These are phyloP conservation scores for Brenthis daphne DNA, from an alignment of 2,888 invertebrate genomes.

Conservation along the genomic window DNA sequence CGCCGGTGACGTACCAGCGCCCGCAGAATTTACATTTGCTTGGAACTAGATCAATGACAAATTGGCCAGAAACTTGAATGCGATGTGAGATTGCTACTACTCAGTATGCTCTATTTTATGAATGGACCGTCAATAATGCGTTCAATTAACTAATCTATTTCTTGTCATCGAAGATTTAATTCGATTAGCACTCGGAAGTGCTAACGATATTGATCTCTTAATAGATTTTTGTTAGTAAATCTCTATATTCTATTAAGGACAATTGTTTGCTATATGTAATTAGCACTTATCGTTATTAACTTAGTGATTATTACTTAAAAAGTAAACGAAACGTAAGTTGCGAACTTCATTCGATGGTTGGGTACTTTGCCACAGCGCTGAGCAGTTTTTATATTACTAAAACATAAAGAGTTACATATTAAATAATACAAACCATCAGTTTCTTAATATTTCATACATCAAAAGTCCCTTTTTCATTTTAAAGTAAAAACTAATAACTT, in stretches of 20 bases:
- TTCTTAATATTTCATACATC: too few species aligned
- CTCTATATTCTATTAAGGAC: background rate
- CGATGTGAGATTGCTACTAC: constrained; percentile 4
- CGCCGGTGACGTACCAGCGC: constrained; percentile 49
- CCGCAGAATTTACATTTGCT: constrained; percentile 77
- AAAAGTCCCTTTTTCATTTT: too few species aligned
- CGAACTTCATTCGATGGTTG: too few species aligned
- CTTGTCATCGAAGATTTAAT: too few species aligned
- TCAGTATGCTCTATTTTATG: background rate
- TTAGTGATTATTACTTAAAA: background rate
- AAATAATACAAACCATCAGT: too few species aligned
- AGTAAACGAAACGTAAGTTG: too few species aligned
- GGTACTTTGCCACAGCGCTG: too few species aligned
- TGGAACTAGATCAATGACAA: constrained; percentile 58
- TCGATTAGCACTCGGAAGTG: background rate
- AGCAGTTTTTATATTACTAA: too few species aligned
- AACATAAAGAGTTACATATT: too few species aligned
- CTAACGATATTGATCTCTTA: constrained; percentile 1
- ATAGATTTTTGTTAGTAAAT: background rate
- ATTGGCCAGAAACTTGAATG: constrained; percentile 16
- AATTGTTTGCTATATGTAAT: background rate
- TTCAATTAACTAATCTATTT: background rate
- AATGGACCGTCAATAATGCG: background rate
- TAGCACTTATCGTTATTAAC: background rate
- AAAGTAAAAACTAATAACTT: too few species aligned